Conservation (phyloP, 2,113 vertebrate genomes). For the Pelusios castaneus region DNA sequence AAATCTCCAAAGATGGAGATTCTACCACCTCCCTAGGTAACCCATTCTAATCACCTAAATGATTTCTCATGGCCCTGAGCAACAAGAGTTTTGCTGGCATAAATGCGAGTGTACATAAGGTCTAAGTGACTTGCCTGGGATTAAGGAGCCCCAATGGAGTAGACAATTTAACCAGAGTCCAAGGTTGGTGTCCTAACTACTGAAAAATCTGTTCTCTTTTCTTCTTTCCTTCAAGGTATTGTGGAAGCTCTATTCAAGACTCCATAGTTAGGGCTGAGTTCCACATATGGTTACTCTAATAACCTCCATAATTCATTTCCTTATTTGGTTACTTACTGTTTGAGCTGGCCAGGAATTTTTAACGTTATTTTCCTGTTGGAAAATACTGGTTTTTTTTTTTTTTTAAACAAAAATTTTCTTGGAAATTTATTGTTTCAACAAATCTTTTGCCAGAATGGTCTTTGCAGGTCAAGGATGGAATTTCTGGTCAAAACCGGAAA, state of each 20-base stretch:
- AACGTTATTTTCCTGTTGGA: neutral
- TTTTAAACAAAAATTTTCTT: neutral
- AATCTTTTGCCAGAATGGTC: too few species aligned
- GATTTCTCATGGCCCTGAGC: too few species aligned
- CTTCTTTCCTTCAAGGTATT: neutral
- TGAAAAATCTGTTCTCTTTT: neutral
- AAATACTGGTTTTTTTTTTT: neutral
- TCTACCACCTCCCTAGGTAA: too few species aligned
- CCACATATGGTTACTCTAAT: fast-evolving
- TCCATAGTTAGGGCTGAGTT: fast-evolving
- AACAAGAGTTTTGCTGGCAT: too few species aligned
- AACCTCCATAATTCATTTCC: fast-evolving
- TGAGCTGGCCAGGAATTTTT: neutral
- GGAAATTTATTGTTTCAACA: neutral
- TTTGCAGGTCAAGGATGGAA: too few species aligned
- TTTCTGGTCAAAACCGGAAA: too few species aligned
- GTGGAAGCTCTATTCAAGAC: neutral
- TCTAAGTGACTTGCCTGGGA: neutral
- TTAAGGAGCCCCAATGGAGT: neutral
- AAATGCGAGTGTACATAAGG: neutral
- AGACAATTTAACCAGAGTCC: fast-evolving
- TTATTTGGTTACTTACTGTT: fast-evolving
- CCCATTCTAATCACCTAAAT: too few species aligned
- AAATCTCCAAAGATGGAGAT: too few species aligned
- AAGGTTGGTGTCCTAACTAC: fast-evolving